A percentile compares a stretch with the other conserved stretches of the same genome.
Evolutionary conservation across 2,888 invertebrate species (phyloP).

Genomic region (Drosophila pseudotalamancana): DNA sequence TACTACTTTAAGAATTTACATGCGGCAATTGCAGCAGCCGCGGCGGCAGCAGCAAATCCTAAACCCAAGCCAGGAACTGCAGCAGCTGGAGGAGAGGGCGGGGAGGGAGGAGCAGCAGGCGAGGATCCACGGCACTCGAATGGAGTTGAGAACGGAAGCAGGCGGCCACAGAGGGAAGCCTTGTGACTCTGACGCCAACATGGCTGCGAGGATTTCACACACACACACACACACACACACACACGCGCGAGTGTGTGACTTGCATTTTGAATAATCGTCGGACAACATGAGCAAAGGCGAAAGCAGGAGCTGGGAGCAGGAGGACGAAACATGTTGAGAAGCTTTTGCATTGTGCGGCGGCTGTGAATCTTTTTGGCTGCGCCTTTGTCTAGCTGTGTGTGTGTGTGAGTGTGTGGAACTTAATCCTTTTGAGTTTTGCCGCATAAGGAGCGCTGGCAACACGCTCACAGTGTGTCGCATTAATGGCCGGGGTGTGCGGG

Average conservation of each 20-base stretch:
- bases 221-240: conserved; percentile 41
- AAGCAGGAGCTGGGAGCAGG: conserved; percentile 7
- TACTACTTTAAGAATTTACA: conserved; percentile 82
- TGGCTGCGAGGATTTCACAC: conserved; percentile 73
- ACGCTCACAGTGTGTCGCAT: conserved; percentile 27
- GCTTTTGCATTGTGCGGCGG: conserved; percentile 73
- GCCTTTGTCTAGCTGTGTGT: conserved; percentile 52
- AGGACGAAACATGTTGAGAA: conserved; percentile 49
- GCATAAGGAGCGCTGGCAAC: conserved; percentile 59
- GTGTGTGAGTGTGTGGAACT: conserved; percentile 39
- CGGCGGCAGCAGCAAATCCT: conserved; percentile 61
- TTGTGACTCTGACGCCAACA: conserved; percentile 66
- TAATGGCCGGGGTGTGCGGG: conserved; percentile 40
- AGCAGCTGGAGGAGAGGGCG: conserved; percentile 4
- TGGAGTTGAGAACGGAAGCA: not conserved
- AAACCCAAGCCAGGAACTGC: conserved; percentile 50
- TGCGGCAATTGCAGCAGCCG: conserved; percentile 74
- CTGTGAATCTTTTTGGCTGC: conserved; percentile 70
- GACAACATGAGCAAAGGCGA: conserved; percentile 41
- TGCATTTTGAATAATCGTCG: conserved; percentile 80
- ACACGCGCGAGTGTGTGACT: conserved; percentile 53
- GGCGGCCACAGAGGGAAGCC: not conserved
- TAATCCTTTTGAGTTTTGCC: conserved; percentile 82
- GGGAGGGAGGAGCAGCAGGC: not conserved
- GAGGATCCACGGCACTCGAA: not conserved